These are phyloP conservation scores for Mythimna albipuncta DNA, from an alignment of 2,888 invertebrate species.

Conservation along the genomic window DNA sequence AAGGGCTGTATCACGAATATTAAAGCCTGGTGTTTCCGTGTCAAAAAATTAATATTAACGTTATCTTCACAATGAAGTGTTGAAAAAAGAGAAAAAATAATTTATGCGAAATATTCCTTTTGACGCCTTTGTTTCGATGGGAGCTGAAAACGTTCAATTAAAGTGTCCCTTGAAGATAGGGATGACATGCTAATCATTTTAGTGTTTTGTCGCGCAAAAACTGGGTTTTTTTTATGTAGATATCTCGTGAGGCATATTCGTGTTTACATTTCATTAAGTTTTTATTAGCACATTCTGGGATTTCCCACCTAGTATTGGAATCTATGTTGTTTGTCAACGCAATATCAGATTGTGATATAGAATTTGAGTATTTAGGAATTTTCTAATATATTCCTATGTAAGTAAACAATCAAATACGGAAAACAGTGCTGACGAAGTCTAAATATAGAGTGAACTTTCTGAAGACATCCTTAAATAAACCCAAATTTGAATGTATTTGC, in stretches of 20 bases:
- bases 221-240: slow-evolving; percentile 11
- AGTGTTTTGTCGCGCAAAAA: slow-evolving; percentile 43
- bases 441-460: slow-evolving; percentile 14
- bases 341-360: neutral
- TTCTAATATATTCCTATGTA: neutral
- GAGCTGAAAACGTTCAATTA: slow-evolving; percentile 81
- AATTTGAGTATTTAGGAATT: neutral
- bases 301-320: neutral
- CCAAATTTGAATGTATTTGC: slow-evolving; percentile 30
- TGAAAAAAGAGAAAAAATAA: slow-evolving; percentile 83
- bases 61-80: slow-evolving; percentile 89
- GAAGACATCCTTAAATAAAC: slow-evolving; percentile 23
- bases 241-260: neutral
- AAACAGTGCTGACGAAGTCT: neutral
- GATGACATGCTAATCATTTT: slow-evolving; percentile 59
- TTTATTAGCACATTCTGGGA: neutral
- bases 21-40: slow-evolving; percentile 86
- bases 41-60: slow-evolving; percentile 91
- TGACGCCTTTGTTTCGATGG: slow-evolving; percentile 85
- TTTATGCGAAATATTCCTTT: slow-evolving; percentile 89
- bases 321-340: neutral
- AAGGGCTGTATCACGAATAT: slow-evolving; percentile 86
- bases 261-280: neutral
- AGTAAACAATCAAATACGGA: neutral
- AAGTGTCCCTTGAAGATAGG: slow-evolving; percentile 73